Percentiles rank a stretch among this genome's conserved stretches.
phyloP scores from a whole-genome alignment of 1,140 invertebrate genomes.

The Tribolium castaneum region DNA sequence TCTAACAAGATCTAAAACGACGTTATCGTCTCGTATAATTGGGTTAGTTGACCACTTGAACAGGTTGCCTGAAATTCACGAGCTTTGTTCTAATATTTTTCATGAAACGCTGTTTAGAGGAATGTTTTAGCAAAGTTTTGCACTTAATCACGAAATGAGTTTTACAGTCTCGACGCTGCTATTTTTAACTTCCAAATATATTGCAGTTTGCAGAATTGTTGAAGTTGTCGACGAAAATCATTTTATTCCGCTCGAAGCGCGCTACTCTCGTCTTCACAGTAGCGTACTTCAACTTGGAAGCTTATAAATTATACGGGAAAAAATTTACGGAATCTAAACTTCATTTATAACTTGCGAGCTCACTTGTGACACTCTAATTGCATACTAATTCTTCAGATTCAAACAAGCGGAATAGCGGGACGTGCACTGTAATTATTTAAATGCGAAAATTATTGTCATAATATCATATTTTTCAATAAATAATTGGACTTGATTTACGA shows the following conservation, averaged over 20 bases:
- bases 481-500: no score
- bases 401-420: neutral
- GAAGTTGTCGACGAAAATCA: constrained; percentile 44
- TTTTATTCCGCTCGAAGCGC: constrained; percentile 23
- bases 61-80: neutral
- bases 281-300: constrained; percentile 15
- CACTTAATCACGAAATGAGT: constrained; percentile 15
- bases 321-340: constrained; percentile 19
- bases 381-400: neutral
- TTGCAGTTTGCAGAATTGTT: constrained; percentile 46
- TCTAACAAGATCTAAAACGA: constrained; percentile 32
- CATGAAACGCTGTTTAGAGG: neutral
- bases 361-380: neutral
- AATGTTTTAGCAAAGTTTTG: constrained; percentile 13
- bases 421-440: neutral
- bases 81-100: constrained; percentile 4
- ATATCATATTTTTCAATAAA: neutral
- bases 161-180: constrained; percentile 32
- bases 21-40: constrained; percentile 24
- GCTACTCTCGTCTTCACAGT: neutral
- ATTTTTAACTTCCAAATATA: constrained; percentile 50
- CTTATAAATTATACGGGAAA: constrained; percentile 30
- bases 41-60: constrained; percentile 29
- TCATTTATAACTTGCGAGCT: neutral
- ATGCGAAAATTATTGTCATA: neutral